Evolutionary conservation across 2,113 vertebrate species (phyloP), one percentile per base, ranked within the genome.

Genomic region (Antechinus stuartii): DNA sequence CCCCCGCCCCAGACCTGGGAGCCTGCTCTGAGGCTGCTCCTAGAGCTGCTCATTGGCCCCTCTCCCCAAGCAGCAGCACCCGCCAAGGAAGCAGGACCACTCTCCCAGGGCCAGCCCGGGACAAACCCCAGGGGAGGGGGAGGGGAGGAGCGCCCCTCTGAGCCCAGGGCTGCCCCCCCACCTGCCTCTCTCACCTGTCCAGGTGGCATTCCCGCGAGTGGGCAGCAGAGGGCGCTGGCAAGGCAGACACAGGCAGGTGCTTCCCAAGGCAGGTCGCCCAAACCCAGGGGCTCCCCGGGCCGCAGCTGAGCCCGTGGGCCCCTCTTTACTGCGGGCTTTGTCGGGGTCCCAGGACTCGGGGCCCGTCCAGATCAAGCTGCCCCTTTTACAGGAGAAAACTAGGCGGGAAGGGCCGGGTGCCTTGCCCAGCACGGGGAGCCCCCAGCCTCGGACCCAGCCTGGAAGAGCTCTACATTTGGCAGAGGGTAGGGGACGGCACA

Each of bases 151-250:
- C 24, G 54, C 22, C 5, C 54, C 54, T 1, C 22, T 24, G 54
- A 0, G 16, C 56, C 54, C 89, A 0, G 1, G 50, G 6, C 50
- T 50, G 50, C 50, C 50, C 50, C 50, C 50, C 50, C 1, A 7
- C 3, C 22, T n/a, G 47, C n/a, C 23, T 47, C 26, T 12, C 2
- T 35, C 68, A 61, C 92, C 2, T n/a, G 23, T 68, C 19, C 0
- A 0, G 30, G 90, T 25, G 23, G 12, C 0, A 0, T 9, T 47
- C 54, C 95, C 0, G 27, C 57, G 52, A 90, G 68, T 47, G 0
- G 30, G 61, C 10, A 1, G 94, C 68, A 94, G 94, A 52, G 46
- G 61, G 90, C 24, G 92, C 95, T 47, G 61, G 49, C 14, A 50
- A 84, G 55, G 50, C 3, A 49, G 46, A n/a, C 94, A n/a, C 61